Conservation (phyloP, 2,888 invertebrate species). For the Megastigmus dorsalis region DNA sequence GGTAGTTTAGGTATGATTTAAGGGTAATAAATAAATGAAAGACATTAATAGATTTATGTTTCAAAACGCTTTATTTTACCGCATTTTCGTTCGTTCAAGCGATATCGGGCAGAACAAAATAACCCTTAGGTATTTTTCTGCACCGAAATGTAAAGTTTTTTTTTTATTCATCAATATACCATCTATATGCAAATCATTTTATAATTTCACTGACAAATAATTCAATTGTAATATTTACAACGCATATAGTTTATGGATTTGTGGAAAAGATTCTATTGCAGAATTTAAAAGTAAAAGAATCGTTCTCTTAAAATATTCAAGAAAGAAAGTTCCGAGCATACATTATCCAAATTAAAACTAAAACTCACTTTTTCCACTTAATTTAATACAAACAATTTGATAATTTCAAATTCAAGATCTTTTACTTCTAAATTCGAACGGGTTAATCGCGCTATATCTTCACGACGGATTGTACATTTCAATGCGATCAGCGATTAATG, state of each 20-base stretch:
- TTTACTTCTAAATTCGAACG: slow-evolving; percentile 3
- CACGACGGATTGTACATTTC: slow-evolving; percentile 32
- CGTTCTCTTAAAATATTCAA: neutral
- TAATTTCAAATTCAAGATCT: neutral
- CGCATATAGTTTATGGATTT: slow-evolving; percentile 23
- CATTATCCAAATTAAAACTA: neutral
- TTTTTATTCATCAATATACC: slow-evolving; percentile 11
- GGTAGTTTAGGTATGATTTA: too few species aligned
- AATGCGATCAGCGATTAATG: slow-evolving; percentile 34
- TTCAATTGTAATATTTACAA: slow-evolving; percentile 44
- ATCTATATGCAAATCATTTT: slow-evolving; percentile 25
- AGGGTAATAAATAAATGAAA: neutral
- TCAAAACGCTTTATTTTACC: slow-evolving; percentile 50
- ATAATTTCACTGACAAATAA: slow-evolving; percentile 21
- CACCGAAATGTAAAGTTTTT: slow-evolving; percentile 40
- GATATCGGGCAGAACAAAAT: slow-evolving; percentile 51
- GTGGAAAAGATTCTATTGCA: slow-evolving; percentile 10
- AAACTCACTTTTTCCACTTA: too few species aligned
- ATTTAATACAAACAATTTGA: neutral
- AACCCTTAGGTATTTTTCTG: slow-evolving; percentile 44
- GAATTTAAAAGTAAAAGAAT: neutral
- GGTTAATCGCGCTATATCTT: neutral
- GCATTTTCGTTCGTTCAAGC: slow-evolving; percentile 48
- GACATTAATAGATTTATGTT: slow-evolving; percentile 23
- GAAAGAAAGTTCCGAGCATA: too few species aligned